Evolutionary conservation across 2,113 vertebrate species (phyloP).

Genomic region (Capreolus pygargus): DNA sequence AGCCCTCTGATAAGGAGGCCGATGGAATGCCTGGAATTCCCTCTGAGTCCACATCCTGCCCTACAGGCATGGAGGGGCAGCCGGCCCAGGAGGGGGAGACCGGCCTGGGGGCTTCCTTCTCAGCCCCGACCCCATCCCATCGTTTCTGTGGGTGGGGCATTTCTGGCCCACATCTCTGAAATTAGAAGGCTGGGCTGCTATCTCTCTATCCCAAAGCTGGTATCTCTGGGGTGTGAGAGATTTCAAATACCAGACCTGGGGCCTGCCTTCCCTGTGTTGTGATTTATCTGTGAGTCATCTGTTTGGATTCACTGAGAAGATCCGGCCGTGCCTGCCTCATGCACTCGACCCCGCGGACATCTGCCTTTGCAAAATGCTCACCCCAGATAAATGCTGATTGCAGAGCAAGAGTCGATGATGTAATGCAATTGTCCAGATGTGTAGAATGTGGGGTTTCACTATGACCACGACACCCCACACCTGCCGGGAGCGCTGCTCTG

Average conservation of each 20-base stretch:
- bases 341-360: background rate
- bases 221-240: background rate
- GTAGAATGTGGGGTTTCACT: fast-evolving
- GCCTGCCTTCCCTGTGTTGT: background rate
- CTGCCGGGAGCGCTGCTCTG: fast-evolving
- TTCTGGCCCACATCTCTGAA: background rate
- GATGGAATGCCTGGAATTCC: background rate
- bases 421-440: fast-evolving
- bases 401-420: fast-evolving
- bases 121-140: fast-evolving
- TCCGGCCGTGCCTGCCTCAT: fast-evolving
- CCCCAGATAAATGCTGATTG: background rate
- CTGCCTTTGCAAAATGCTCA: background rate
- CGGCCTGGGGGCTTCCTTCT: background rate
- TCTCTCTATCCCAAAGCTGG: background rate
- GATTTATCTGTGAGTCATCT: background rate
- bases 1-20: background rate
- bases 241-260: background rate
- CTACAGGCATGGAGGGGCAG: background rate
- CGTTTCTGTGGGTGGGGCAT: too few relatives aligned
- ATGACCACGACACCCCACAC: fast-evolving
- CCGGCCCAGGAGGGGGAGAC: fast-evolving
- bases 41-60: background rate
- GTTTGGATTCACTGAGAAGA: background rate
- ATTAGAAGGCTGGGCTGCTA: background rate